These are phyloP conservation scores for Orgyia antiqua DNA, from an alignment of 2,888 invertebrate genomes.

Conservation along the genomic window DNA sequence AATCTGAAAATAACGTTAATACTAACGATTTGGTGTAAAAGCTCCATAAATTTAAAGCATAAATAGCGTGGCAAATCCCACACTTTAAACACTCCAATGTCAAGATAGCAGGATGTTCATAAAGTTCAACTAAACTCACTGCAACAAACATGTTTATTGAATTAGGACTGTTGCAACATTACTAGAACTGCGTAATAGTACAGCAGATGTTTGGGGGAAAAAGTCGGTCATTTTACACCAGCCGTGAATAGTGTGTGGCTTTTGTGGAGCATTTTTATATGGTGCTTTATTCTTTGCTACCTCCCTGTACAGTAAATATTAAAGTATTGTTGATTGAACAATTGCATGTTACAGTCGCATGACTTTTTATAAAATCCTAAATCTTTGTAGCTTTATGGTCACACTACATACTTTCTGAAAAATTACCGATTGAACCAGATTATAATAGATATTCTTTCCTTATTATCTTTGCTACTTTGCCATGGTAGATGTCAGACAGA, in stretches of 20 bases:
- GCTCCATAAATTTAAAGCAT: no score
- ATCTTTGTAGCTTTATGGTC: no score
- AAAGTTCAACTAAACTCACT: constrained; percentile 20
- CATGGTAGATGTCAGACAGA: no score
- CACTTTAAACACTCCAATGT: constrained; percentile 13
- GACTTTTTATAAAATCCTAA: no score
- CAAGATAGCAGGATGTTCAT: constrained; percentile 33
- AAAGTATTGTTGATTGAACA: constrained; percentile 1
- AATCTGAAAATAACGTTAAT: no score
- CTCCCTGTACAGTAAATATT: constrained; percentile 2
- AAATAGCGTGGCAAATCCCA: no score
- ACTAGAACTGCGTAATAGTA: constrained; percentile 27
- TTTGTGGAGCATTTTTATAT: constrained; percentile 11
- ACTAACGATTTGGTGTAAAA: no score
- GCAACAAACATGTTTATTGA: constrained; percentile 17
- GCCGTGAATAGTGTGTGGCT: constrained; percentile 7
- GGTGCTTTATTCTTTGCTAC: background rate
- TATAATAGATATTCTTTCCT: no score
- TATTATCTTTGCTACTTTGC: no score
- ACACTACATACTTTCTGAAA: no score
- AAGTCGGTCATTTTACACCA: constrained; percentile 18
- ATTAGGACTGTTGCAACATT: constrained; percentile 28
- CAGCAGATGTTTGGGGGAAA: constrained; percentile 36
- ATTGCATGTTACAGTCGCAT: no score
- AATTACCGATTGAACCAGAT: no score